These are phyloP conservation scores for Sepiola atlantica DNA, from an alignment of 2,888 invertebrate genomes.

Conservation along the genomic window DNA sequence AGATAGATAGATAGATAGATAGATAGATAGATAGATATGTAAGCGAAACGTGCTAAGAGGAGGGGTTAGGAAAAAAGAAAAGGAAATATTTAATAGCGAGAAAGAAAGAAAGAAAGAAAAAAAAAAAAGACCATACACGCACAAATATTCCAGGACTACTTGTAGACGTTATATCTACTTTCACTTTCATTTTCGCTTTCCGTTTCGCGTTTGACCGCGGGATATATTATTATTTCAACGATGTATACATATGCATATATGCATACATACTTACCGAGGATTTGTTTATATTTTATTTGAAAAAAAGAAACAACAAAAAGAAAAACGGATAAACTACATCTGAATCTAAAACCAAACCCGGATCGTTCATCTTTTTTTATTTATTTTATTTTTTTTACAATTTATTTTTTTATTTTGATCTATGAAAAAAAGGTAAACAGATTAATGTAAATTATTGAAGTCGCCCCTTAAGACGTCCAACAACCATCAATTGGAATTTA, in stretches of 20 bases:
- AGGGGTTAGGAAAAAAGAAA: too few relatives aligned
- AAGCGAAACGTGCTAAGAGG: neutral
- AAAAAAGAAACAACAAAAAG: neutral
- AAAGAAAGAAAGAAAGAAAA: neutral
- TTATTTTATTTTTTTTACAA: neutral
- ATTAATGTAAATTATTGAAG: neutral
- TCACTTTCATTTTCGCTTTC: neutral
- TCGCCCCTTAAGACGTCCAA: neutral
- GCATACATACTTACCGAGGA: neutral
- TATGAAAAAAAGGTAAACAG: too few relatives aligned
- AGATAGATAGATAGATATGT: neutral
- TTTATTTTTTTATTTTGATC: too few relatives aligned
- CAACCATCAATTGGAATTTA: neutral
- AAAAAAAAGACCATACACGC: neutral
- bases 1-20: neutral
- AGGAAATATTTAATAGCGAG: neutral
- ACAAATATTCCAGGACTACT: neutral
- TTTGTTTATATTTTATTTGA: neutral
- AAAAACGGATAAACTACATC: neutral
- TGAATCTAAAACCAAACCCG: neutral
- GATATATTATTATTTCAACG: neutral
- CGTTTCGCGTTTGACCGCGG: neutral
- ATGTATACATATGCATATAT: neutral
- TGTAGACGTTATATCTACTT: neutral
- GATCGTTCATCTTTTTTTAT: neutral